Evolutionary conservation across 2,797 vertebrate genomes (phyloP).

Genomic region (Coregonus sp.): DNA sequence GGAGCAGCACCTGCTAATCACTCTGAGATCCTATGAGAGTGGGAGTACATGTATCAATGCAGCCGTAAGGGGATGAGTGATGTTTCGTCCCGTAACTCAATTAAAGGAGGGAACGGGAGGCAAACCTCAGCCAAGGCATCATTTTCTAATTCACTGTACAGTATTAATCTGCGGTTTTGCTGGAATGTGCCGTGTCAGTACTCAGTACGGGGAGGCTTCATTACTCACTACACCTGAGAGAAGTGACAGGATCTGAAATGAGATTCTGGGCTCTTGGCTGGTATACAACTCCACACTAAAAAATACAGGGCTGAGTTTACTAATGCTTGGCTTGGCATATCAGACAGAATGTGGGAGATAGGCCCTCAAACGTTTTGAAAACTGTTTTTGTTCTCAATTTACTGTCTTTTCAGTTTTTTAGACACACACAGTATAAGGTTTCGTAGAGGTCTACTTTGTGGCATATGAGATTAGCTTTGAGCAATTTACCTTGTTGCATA

Average conservation of each 20-base stretch:
- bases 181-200: slow-evolving; percentile 50
- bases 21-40: slow-evolving; percentile 1
- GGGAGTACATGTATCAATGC: slow-evolving; percentile 31
- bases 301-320: slow-evolving; percentile 23
- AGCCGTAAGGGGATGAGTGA: slow-evolving; percentile 44
- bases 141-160: slow-evolving; percentile 51
- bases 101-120: slow-evolving; percentile 46
- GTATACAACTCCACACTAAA: slow-evolving; percentile 41
- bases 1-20: slow-evolving; percentile 6
- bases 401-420: no score
- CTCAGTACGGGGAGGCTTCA: slow-evolving; percentile 33
- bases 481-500: no score
- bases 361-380: no score
- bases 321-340: not conserved
- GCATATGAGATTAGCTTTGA: not conserved
- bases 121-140: slow-evolving; percentile 55
- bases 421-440: not conserved
- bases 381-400: not conserved
- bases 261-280: slow-evolving; percentile 45
- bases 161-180: slow-evolving; percentile 50
- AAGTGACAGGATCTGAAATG: slow-evolving; percentile 63
- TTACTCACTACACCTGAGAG: slow-evolving; percentile 66
- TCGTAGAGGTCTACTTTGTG: not conserved
- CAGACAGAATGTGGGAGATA: not conserved
- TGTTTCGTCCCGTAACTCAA: slow-evolving; percentile 57